Base-by-base conservation (phyloP, 2,797 vertebrate genomes). In the Eulemur albifrons region DNA sequence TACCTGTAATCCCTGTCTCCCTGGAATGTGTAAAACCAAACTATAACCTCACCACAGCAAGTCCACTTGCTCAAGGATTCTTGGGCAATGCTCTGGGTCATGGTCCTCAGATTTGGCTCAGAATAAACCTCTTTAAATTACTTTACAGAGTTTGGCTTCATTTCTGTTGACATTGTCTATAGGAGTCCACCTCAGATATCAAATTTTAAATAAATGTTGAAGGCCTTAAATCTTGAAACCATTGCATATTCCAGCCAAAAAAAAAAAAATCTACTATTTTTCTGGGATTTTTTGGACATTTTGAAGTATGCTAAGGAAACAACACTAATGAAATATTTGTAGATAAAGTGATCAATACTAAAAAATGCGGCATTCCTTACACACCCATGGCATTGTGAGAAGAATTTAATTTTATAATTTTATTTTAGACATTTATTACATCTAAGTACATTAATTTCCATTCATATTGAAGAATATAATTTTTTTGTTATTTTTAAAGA, bases 281-380 rank as follows among this genome's bases (percentile, higher is more conserved):
- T 7, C 13, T 20, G 14, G 79, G 30, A 67, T 84, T 11, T 54
- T 84, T 82, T 84, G 72, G 88, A 97, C 13, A 94, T 94, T 89
- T 92, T 93, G n/a, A 97, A 94, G 48, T 94, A 7, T 70, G 72
- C 25, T 95, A 93, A 97, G 72, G 59, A 96, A 97, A 93, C 35
- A 95, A 82, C 63, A 97, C 50, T 0, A 0, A 76, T 79, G 65
- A 67, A 83, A 94, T 90, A 94, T 48, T 57, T 94, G 75, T 15
- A 94, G 30, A 70, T 32, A 95, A 35, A 94, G 21, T 67, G 87
- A 93, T 91, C 14, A 73, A 48, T 73, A 76, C 13, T 80, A 75
- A 96, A 95, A 96, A 43, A 89, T 40, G 61, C 2, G 69, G 23
- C 2, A 40, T 7, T 88, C 72, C 32, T 77, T 85, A 83, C 8